phyloP scores from a whole-genome alignment of 1,140 invertebrate genomes.

The Chionoecetes opilio region DNA sequence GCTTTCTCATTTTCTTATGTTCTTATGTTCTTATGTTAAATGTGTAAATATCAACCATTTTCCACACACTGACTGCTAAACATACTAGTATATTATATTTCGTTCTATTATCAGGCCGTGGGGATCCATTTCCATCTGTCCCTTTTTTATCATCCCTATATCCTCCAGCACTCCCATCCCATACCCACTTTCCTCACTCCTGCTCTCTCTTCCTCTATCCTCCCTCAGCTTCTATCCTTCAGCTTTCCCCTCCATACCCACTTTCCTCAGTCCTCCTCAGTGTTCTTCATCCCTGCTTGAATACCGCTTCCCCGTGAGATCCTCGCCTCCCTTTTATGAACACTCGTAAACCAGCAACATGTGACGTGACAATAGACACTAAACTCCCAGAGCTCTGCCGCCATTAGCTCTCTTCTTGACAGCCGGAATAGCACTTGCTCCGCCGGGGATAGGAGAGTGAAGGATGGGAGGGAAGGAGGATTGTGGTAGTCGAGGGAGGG shows the following conservation, averaged over 20 bases:
- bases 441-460: slow-evolving; percentile 1
- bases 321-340: background rate
- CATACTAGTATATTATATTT: too few relatives aligned
- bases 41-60: too few relatives aligned
- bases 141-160: too few relatives aligned
- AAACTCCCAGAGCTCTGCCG: background rate
- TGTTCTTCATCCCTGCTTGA: background rate
- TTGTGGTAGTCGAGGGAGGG: background rate
- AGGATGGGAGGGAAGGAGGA: background rate
- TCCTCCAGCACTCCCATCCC: background rate
- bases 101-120: too few relatives aligned
- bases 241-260: background rate
- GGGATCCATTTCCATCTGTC: too few relatives aligned
- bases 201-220: background rate
- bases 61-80: too few relatives aligned
- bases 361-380: slow-evolving; percentile 18
- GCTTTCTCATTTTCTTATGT: too few relatives aligned
- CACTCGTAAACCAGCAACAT: background rate
- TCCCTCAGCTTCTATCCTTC: too few relatives aligned
- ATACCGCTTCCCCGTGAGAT: background rate
- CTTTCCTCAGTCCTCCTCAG: background rate
- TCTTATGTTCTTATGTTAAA: too few relatives aligned
- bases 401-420: background rate
- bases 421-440: background rate
- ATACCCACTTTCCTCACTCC: background rate